Evolutionary conservation across 2,888 invertebrate species (phyloP).

Genomic region (Agonopterix arenella): DNA sequence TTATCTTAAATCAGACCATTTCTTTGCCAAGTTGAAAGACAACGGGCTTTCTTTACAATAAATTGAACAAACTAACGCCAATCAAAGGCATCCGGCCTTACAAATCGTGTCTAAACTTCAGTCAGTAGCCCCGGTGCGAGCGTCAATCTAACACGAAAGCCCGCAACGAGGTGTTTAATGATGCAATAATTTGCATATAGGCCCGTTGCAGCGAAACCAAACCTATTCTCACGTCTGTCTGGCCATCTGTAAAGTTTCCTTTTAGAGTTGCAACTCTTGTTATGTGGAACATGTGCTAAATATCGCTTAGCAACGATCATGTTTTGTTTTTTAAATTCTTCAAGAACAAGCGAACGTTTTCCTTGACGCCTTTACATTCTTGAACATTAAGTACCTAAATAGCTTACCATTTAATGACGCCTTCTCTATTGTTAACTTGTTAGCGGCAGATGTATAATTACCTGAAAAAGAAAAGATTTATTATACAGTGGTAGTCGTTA

Average conservation of each 20-base stretch:
- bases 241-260: constrained; percentile 37
- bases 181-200: constrained; percentile 73
- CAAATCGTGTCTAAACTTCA: constrained; percentile 37
- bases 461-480: constrained; percentile 48
- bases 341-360: constrained; percentile 1
- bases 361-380: constrained; percentile 9
- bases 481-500: constrained; percentile 30
- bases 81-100: constrained; percentile 62
- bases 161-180: constrained; percentile 69
- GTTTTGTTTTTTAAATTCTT: constrained; percentile 12
- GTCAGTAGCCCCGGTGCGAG: constrained; percentile 30
- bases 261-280: constrained; percentile 51
- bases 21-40: constrained; percentile 6
- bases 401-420: constrained; percentile 50
- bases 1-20: constrained; percentile 4
- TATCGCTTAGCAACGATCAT: constrained; percentile 8
- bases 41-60: constrained; percentile 26
- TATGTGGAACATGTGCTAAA: constrained; percentile 32
- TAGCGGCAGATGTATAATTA: constrained; percentile 42
- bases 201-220: constrained; percentile 43
- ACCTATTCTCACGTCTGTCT: constrained; percentile 69
- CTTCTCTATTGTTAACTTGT: constrained; percentile 34
- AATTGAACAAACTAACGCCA: constrained; percentile 59
- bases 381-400: background rate
- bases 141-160: constrained; percentile 63